Evolutionary conservation across 2,113 vertebrate genomes (phyloP).

Genomic region (Felis chaus): DNA sequence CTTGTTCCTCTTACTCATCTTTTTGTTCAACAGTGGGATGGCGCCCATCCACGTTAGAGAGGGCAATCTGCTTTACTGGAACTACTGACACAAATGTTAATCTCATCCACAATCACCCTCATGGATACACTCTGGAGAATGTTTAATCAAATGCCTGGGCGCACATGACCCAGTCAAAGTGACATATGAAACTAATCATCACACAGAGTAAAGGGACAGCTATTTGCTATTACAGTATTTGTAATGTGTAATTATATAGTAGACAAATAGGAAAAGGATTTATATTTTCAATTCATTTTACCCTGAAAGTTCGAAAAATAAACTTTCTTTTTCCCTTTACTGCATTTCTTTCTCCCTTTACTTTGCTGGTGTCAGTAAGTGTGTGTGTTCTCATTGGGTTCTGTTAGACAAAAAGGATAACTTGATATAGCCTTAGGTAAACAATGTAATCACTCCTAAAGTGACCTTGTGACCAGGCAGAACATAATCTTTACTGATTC

Average conservation of each 20-base stretch:
- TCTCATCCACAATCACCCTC: background rate
- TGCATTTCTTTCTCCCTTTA: background rate
- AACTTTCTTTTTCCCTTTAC: background rate
- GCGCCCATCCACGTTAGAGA: background rate
- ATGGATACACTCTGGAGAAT: background rate
- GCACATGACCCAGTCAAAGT: background rate
- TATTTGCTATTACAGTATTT: background rate
- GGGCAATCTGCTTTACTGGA: background rate
- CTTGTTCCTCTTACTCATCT: background rate
- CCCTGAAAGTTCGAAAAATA: background rate
- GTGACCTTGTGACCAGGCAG: background rate
- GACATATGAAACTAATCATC: background rate
- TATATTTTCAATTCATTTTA: background rate
- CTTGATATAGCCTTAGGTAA: background rate
- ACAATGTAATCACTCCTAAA: background rate
- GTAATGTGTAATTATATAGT: background rate
- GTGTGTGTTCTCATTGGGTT: rapidly evolving
- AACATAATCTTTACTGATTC: too few species aligned
- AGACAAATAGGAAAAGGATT: background rate
- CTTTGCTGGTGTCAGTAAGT: background rate
- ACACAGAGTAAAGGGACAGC: background rate
- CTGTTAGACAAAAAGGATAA: background rate
- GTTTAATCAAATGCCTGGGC: background rate
- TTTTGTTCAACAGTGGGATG: background rate
- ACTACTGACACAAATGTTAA: background rate